Evolutionary conservation across 2,797 vertebrate genomes (phyloP), one percentile per base, ranked within the genome.

Genomic region (Florisuga fusca): DNA sequence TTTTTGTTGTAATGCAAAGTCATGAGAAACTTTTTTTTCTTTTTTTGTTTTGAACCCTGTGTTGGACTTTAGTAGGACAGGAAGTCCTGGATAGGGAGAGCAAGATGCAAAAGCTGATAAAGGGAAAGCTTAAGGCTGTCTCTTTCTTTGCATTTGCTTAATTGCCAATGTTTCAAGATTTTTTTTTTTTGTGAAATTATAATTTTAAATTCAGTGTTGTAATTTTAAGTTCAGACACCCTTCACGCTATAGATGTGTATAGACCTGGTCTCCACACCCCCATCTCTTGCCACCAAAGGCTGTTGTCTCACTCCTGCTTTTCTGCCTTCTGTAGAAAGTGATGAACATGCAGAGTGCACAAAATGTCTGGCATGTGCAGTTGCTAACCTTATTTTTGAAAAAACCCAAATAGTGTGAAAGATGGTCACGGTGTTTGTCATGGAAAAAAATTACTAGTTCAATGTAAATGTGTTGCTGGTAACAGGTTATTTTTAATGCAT

Each of bases 401-500:
- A 25, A 45, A 17, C 9, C 16, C 0, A 58, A 66, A 16, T 45
- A 38, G 0, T 68, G 7, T 62, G 66, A 59, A 73, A 87, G 43
- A 33, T 63, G 66, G 54, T 86, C 1, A 6, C 14, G 20, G 8
- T 29, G 7, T 61, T 58, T 77, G 4, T 79, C 0, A 22, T 80
- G 43, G 19, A 50, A 38, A 87, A 75, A 58, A 72, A 61, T 15
- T 31, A 4, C 51, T 90, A 64, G 13, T 54, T 89, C n/a, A 69
- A 10, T 72, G 50, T 73, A 82, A 64, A 38, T 74, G 34, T 5
- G 9, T 88, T 88, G 17, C 58, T 81, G 71, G 61, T 34, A 63
- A 77, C 36, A 91, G 29, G 26, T 66, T 93, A 58, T 73, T 79
- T 89, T 91, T 82, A 80, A 41, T 78, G 46, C 1, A 4, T 61